Base-by-base conservation (phyloP, 2,797 vertebrate species). In the Gadopsis marmoratus region DNA sequence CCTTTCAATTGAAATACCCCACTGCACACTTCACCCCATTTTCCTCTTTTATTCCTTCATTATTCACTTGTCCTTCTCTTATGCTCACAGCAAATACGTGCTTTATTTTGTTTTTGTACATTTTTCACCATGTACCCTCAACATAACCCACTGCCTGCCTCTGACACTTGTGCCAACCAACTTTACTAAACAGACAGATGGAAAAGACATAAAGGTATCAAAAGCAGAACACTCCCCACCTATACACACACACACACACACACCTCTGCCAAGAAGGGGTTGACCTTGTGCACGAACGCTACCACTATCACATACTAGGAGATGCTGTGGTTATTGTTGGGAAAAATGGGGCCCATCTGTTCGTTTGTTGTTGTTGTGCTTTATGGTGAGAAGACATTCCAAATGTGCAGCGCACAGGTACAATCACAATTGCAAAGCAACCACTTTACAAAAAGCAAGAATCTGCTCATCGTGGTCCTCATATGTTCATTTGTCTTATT, bases 11-110 rank as follows among this genome's bases (percentile, higher is more conserved):
- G 85, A 79, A 80, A 78, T n/a, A 45, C 75, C 74, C 7, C 58
- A 60, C 51, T 78, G 9, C 35, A 39, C 78, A 90, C 82, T 82
- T 85, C 82, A 64, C 69, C 58, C 55, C 61, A 58, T 63, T 50
- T 78, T 82, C 54, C 54, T 71, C 81, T 76, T 85, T 82, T 83
- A 90, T 92, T 89, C 92, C 89, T 93, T 88, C 93, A 93, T 90
- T 89, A 93, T 86, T 89, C 93, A 96, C 92, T 86, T 91, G 93
- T 95, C 93, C 90, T 93, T 94, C 86, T 89, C 55, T 78, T 75
- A 43, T 67, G 68, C 58, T 83, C 74, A 53, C 56, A 77, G 60
- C 5, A 86, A 80, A 85, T 82, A 71, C 51, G 7, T 45, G 67
- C 51, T 80, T 81, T 62, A 66, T 41, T 89, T 79, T 78, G 53